Base-by-base conservation (phyloP, 2,888 invertebrate genomes). In the Mactromeris polynyma region DNA sequence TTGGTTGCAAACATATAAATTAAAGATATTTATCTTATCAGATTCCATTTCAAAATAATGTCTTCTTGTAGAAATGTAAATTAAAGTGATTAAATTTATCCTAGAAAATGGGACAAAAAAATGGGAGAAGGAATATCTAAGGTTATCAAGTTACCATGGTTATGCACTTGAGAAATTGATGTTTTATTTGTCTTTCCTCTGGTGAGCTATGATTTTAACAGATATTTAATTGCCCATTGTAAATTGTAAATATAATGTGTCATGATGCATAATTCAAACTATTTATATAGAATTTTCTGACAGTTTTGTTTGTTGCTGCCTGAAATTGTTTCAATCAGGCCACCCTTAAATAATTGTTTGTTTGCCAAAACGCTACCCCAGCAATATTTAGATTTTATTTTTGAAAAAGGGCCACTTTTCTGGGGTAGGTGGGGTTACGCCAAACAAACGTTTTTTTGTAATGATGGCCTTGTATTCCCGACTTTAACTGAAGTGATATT, bases 11-110 rank as follows among this genome's bases (percentile, higher is more conserved):
- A 64, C 58, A 64, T 64, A 64, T 64, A 64, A 64, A 64, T 64
- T 64, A 64, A 64, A 26, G 58, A 64, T 64, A 64, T 64, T 64
- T 64, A 64, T 64, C 58, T 64, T 64, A 64, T 64, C 58, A 64
- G 58, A n/a, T 64, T 4, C 21, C 26, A n/a, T 64, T 64, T 64
- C 58, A 64, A 64, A 64, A 26, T 64, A 64, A 64, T 64, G 58
- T 64, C 58, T 26, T 64, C 58, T 64, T 26, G 21, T 26, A 64
- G 58, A 64, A n/a, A 64, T 26, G 58, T 64, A 26, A 26, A 64
- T 64, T 64, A 64, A 64, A 64, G 58, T 64, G 26, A 64, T 64
- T 64, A 64, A 64, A 64, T 7, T 64, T 64, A 64, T 64, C 58
- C 58, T 26, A 64, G 58, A 26, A 64, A 64, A 64, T 9, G 9